Evolutionary conservation across 2,888 invertebrate species (phyloP).

Genomic region (Epirrhoe tristata): DNA sequence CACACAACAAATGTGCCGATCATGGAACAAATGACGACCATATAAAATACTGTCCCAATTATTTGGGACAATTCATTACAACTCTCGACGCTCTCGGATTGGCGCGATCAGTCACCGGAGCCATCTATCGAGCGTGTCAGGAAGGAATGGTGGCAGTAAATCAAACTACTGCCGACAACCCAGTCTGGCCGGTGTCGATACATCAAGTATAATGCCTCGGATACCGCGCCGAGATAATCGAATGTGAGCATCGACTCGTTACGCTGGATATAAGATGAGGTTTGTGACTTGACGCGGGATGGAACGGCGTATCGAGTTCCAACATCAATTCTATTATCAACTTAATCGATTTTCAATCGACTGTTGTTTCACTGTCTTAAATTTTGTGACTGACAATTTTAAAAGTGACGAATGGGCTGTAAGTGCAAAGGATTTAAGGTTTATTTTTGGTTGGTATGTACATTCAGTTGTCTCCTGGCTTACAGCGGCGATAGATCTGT

Average conservation of each 20-base stretch:
- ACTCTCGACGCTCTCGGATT: slow-evolving; percentile 77
- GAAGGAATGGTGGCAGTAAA: slow-evolving; percentile 82
- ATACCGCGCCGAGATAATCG: slow-evolving; percentile 84
- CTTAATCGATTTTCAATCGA: slow-evolving; percentile 49
- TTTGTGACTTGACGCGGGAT: slow-evolving; percentile 61
- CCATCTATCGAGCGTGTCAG: slow-evolving; percentile 69
- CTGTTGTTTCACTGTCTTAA: not conserved
- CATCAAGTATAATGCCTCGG: slow-evolving; percentile 85
- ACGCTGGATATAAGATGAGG: slow-evolving; percentile 83
- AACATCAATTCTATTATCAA: slow-evolving; percentile 52
- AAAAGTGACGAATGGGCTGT: slow-evolving; percentile 19
- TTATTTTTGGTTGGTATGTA: slow-evolving; percentile 56
- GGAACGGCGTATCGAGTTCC: slow-evolving; percentile 62
- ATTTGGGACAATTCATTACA: slow-evolving; percentile 85
- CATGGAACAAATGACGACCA: slow-evolving; percentile 79
- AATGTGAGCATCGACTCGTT: slow-evolving; percentile 85
- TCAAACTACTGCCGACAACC: slow-evolving; percentile 82
- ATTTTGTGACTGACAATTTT: not conserved
- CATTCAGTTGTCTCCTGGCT: slow-evolving; percentile 64
- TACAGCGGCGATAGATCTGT: slow-evolving; percentile 80
- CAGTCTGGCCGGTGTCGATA: slow-evolving; percentile 82
- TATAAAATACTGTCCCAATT: slow-evolving; percentile 85
- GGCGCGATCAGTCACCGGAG: slow-evolving; percentile 64
- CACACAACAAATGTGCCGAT: slow-evolving; percentile 79
- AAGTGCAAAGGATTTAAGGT: slow-evolving; percentile 55